phyloP scores from a whole-genome alignment of 2,888 invertebrate species.

The Chrysolina americana region DNA sequence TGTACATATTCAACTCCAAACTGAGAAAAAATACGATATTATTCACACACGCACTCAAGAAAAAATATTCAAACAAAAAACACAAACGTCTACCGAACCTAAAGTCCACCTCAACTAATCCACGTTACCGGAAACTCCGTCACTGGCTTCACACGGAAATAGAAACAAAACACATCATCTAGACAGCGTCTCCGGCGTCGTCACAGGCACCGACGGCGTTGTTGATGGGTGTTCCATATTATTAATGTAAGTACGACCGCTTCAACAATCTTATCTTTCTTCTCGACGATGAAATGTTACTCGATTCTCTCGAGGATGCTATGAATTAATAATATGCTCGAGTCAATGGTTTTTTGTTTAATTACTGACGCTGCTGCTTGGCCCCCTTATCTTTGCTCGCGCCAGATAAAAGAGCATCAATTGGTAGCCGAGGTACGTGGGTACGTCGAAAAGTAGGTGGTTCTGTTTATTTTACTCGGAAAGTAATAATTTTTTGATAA shows the following conservation, averaged over 20 bases:
- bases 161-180: constrained; percentile 46
- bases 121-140: constrained; percentile 7
- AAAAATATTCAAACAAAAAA: background rate
- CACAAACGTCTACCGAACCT: background rate
- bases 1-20: no score
- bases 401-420: background rate
- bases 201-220: constrained; percentile 6
- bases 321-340: background rate
- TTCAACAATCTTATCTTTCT: constrained; percentile 15
- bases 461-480: no score
- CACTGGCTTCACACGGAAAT: constrained; percentile 41
- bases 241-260: constrained; percentile 7
- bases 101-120: background rate
- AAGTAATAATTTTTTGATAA: no score
- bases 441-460: background rate
- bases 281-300: constrained; percentile 6
- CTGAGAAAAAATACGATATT: no score
- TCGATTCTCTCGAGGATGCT: constrained; percentile 13
- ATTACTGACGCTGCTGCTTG: constrained; percentile 10
- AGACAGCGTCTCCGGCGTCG: constrained; percentile 37
- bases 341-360: background rate
- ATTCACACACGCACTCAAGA: no score
- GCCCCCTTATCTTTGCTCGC: constrained; percentile 12
- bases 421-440: background rate
- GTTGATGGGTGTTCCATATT: background rate